Evolutionary conservation across 2,888 invertebrate genomes (phyloP), one percentile per base, ranked within the genome.

Genomic region (Archaeoteleia sp.): DNA sequence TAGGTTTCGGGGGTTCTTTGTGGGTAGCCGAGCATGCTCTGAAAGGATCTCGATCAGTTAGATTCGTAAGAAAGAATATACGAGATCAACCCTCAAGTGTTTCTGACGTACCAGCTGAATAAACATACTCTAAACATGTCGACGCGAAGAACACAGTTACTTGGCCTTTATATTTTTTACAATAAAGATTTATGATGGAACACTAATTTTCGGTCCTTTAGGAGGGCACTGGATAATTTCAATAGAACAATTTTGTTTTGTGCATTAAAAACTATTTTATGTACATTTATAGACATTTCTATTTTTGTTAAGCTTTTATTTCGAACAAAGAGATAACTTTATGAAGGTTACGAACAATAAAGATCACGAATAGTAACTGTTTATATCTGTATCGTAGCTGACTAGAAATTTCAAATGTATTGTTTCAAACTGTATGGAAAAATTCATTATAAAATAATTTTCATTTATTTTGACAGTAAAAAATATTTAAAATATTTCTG

Each of bases 21-120:
- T 79, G 84, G 84, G 77, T 81, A 84, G 83, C 82, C 83, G 79
- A 83, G 80, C 84, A 80, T 84, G 80, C 77, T 75, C 75, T 81
- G 77, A 83, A 83, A 81, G 80, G 80, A 82, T 80, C 81, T 63
- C 39, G 55, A 49, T 58, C 53, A 53, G 60, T 54, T 40, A 60
- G 61, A 34, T 57, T 54, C 46, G 27, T 45, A 62, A 42, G 62
- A 63, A 63, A 63, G 37, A 58, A 39, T 51, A 55, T 45, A 53
- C 45, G 49, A 65, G 57, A 65, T 68, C 68, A 72, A 70, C 67
- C 62, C 71, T 67, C 74, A 76, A 80, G 75, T 78, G 79, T 79
- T 80, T 60, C 49, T 12, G 75, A 74, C 71, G 80, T 78, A 78
- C 80, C 84, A 82, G 83, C 84, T 84, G 84, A 83, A 80, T 82